phyloP scores from a whole-genome alignment of 2,888 invertebrate genomes.

The Phrixothrix hirtus region DNA sequence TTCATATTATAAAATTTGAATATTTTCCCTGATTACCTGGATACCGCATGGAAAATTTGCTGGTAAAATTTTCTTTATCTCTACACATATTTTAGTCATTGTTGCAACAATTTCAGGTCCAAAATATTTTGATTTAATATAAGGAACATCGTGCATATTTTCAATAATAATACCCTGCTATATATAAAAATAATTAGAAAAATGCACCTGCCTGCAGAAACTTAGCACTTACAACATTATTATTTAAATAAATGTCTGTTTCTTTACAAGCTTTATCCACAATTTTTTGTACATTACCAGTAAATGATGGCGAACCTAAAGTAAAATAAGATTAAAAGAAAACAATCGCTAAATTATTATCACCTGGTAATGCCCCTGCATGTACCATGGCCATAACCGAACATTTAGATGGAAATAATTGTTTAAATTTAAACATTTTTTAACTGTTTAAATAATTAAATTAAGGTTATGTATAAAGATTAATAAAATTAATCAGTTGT shows the following conservation, averaged over 20 bases:
- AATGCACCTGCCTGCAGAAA: too few species aligned
- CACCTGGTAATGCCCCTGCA: slow-evolving; percentile 70
- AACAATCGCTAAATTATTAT: slow-evolving; percentile 3
- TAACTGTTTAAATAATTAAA: slow-evolving; percentile 1
- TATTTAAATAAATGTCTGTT: slow-evolving; percentile 63
- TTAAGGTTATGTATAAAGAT: slow-evolving; percentile 7
- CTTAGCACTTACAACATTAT: slow-evolving; percentile 26
- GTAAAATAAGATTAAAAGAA: slow-evolving; percentile 15
- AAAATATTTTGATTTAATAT: slow-evolving; percentile 61
- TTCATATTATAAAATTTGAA: too few species aligned
- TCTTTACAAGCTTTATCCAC: slow-evolving; percentile 64
- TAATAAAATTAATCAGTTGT: too few species aligned
- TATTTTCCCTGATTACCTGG: too few species aligned
- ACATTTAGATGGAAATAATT: slow-evolving; percentile 56
- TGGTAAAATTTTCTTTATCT: slow-evolving; percentile 62
- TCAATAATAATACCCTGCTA: slow-evolving; percentile 74
- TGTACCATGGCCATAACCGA: slow-evolving; percentile 75
- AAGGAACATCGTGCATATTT: slow-evolving; percentile 82
- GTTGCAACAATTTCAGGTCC: slow-evolving; percentile 70
- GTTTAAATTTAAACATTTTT: slow-evolving; percentile 46
- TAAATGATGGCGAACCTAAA: slow-evolving; percentile 65
- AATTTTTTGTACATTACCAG: slow-evolving; percentile 59
- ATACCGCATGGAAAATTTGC: slow-evolving; percentile 62
- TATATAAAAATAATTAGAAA: too few species aligned
- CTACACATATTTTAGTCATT: slow-evolving; percentile 68